Conservation (phyloP, 2,888 invertebrate genomes). For the Ecliptopera silaceata region DNA sequence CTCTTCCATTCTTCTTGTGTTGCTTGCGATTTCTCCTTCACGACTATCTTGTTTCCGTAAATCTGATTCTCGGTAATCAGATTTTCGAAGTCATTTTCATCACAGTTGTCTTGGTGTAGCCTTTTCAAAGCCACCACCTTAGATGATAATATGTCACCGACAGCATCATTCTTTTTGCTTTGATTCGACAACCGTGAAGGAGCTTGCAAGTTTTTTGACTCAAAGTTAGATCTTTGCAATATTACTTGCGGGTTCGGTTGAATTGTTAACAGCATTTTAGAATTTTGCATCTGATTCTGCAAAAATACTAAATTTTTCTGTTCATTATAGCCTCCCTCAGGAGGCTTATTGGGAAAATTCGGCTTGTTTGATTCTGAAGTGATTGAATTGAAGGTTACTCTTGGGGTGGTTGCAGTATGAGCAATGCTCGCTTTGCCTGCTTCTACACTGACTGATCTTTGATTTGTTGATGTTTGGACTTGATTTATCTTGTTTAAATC, state of each 20-base stretch:
- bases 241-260: slow-evolving; percentile 70
- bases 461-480: not conserved
- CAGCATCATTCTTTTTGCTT: slow-evolving; percentile 67
- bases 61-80: slow-evolving; percentile 82
- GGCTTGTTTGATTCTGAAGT: slow-evolving; percentile 44
- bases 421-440: slow-evolving; percentile 36
- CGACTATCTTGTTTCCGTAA: slow-evolving; percentile 81
- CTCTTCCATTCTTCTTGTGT: slow-evolving; percentile 56
- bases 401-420: not conserved
- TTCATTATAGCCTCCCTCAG: slow-evolving; percentile 58
- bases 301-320: slow-evolving; percentile 70
- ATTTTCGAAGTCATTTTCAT: slow-evolving; percentile 81
- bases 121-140: slow-evolving; percentile 78
- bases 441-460: slow-evolving; percentile 31
- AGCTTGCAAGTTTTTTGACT: slow-evolving; percentile 78
- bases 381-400: slow-evolving; percentile 3
- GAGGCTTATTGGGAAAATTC: slow-evolving; percentile 56
- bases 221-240: slow-evolving; percentile 65
- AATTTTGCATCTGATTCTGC: slow-evolving; percentile 65
- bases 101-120: slow-evolving; percentile 75
- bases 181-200: slow-evolving; percentile 74
- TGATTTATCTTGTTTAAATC: slow-evolving; percentile 48
- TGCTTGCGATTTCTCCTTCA: slow-evolving; percentile 79
- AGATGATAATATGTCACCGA: slow-evolving; percentile 61
- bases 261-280: slow-evolving; percentile 70